A percentile compares a stretch with the other conserved stretches of the same genome.
Conservation (phyloP, 2,113 vertebrate genomes). For the Otis tarda region DNA sequence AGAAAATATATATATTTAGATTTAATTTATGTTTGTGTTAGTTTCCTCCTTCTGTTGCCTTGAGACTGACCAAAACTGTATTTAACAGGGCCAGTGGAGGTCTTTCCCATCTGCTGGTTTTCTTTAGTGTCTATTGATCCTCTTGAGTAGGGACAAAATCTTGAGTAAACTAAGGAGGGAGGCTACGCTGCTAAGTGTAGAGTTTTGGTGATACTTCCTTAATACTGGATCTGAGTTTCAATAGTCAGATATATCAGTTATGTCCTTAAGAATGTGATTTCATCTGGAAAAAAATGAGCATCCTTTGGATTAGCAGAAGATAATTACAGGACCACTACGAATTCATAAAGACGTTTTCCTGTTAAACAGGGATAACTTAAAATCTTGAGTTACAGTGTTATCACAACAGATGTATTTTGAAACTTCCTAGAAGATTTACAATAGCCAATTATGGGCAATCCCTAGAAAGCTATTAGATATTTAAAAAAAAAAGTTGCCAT, state of each 20-base stretch:
- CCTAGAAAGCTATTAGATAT: not conserved
- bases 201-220: not conserved
- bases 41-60: not conserved
- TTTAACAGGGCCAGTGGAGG: not conserved
- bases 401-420: not conserved
- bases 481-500: no score
- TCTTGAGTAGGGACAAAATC: not conserved
- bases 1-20: not conserved
- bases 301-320: not conserved
- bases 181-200: not conserved
- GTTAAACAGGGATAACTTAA: not conserved
- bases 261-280: not conserved
- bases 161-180: not conserved
- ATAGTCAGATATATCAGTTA: not conserved
- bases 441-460: not conserved
- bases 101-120: not conserved
- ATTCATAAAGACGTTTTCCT: not conserved
- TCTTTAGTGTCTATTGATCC: not conserved
- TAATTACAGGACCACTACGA: not conserved
- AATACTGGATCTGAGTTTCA: not conserved
- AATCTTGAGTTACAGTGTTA: not conserved
- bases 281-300: not conserved
- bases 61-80: not conserved
- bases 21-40: conserved; percentile 6
- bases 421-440: not conserved